Percentiles rank a stretch among this genome's conserved stretches.
Conservation (phyloP, 2,113 vertebrate genomes). For the Oenanthe melanoleuca region DNA sequence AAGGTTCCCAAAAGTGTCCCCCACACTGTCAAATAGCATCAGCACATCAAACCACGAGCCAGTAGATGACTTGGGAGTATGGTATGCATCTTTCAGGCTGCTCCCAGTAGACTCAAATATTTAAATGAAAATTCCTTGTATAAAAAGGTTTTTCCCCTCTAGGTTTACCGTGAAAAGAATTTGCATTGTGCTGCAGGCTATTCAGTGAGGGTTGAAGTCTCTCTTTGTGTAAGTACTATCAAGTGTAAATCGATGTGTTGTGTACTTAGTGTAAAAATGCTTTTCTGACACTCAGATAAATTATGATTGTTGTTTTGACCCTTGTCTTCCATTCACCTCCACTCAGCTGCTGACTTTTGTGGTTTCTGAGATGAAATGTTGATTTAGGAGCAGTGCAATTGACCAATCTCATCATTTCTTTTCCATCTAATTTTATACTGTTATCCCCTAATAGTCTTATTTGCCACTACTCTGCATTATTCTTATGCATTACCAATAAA, state of each 20-base stretch:
- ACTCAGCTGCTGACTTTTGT: conserved; percentile 33
- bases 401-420: conserved; percentile 35
- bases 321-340: conserved; percentile 32
- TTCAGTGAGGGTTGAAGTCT: background rate
- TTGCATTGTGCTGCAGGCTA: background rate
- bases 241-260: background rate
- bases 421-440: conserved; percentile 46
- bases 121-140: conserved; percentile 18
- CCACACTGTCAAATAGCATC: background rate
- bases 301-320: conserved; percentile 19
- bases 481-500: conserved; percentile 25
- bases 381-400: conserved; percentile 37
- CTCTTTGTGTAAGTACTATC: background rate
- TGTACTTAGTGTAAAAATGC: conserved; percentile 19
- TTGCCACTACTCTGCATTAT: conserved; percentile 46
- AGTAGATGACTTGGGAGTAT: background rate
- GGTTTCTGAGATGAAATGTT: conserved; percentile 35
- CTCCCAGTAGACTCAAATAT: background rate
- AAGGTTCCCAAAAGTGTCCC: background rate
- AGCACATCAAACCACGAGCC: background rate
- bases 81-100: background rate
- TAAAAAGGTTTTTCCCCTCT: background rate
- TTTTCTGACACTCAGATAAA: conserved; percentile 20
- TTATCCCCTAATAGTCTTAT: conserved; percentile 30
- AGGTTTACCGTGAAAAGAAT: background rate